Conservation (phyloP, 2,888 invertebrate genomes). For the Clepsis dumicolana region DNA sequence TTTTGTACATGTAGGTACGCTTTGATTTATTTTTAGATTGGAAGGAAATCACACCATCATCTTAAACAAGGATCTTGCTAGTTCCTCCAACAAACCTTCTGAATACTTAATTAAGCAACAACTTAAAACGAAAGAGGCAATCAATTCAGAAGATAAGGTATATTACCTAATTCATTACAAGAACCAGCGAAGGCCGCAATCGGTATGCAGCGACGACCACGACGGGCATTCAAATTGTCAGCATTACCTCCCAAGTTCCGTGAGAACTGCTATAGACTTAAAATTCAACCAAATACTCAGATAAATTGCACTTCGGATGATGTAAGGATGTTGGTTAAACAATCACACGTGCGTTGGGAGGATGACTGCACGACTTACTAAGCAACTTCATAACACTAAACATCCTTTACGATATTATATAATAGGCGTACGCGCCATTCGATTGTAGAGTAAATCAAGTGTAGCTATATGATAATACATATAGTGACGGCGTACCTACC, state of each 20-base stretch:
- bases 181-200: constrained; percentile 63
- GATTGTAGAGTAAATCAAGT: constrained; percentile 4
- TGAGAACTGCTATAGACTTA: constrained; percentile 45
- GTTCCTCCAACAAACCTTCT: background rate
- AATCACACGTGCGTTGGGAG: constrained; percentile 30
- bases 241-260: constrained; percentile 56
- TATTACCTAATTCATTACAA: constrained; percentile 63
- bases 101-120: background rate
- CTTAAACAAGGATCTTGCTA: background rate
- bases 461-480: background rate
- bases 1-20: no score
- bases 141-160: constrained; percentile 54
- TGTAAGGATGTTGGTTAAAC: constrained; percentile 40
- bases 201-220: constrained; percentile 57
- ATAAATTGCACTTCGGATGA: constrained; percentile 20
- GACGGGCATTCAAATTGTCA: constrained; percentile 63
- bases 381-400: constrained; percentile 27
- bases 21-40: no score
- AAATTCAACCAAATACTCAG: constrained; percentile 11
- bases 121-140: constrained; percentile 19
- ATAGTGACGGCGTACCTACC: no score
- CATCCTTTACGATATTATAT: constrained; percentile 19
- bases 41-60: background rate
- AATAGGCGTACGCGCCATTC: background rate
- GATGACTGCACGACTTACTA: constrained; percentile 35